Conservation (phyloP, 1,140 invertebrate species). For the Drosophila nannoptera region DNA sequence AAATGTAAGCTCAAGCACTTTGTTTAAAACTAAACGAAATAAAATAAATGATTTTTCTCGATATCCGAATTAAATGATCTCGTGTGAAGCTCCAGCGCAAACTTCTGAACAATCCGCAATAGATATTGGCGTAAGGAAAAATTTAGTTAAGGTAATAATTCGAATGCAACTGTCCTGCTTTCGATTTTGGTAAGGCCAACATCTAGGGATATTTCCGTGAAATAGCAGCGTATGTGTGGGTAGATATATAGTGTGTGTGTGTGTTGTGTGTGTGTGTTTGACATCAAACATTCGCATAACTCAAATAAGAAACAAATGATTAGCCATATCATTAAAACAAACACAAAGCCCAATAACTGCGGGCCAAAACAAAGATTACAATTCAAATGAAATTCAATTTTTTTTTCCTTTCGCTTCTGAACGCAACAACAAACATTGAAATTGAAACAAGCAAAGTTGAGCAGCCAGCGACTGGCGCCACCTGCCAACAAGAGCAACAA, state of each 20-base stretch:
- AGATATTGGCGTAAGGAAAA: slow-evolving; percentile 64
- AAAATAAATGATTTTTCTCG: slow-evolving; percentile 32
- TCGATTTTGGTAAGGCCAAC: slow-evolving; percentile 29
- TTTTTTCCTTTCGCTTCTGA: slow-evolving; percentile 10
- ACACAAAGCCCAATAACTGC: slow-evolving; percentile 52
- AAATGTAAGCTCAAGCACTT: slow-evolving; percentile 43
- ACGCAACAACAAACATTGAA: slow-evolving; percentile 73
- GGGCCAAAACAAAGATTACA: slow-evolving; percentile 19
- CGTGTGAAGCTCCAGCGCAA: slow-evolving; percentile 59
- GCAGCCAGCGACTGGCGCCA: slow-evolving; percentile 24
- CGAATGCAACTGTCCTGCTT: slow-evolving; percentile 31
- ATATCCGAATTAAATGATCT: slow-evolving; percentile 19
- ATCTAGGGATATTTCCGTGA: slow-evolving; percentile 17
- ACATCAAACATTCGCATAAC: slow-evolving; percentile 68
- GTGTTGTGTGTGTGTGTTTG: slow-evolving; percentile 41
- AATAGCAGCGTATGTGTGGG: no score
- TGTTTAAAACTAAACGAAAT: slow-evolving; percentile 58
- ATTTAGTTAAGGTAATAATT: slow-evolving; percentile 38
- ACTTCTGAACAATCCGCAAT: slow-evolving; percentile 48
- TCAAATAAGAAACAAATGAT: slow-evolving; percentile 67
- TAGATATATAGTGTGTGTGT: slow-evolving; percentile 28
- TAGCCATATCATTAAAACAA: slow-evolving; percentile 57
- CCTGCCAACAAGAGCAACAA: slow-evolving; percentile 38
- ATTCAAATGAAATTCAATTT: slow-evolving; percentile 32
- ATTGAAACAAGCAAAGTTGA: slow-evolving; percentile 49